phyloP scores from a whole-genome alignment of 1,140 invertebrate genomes.

The Ceratina australensis region DNA sequence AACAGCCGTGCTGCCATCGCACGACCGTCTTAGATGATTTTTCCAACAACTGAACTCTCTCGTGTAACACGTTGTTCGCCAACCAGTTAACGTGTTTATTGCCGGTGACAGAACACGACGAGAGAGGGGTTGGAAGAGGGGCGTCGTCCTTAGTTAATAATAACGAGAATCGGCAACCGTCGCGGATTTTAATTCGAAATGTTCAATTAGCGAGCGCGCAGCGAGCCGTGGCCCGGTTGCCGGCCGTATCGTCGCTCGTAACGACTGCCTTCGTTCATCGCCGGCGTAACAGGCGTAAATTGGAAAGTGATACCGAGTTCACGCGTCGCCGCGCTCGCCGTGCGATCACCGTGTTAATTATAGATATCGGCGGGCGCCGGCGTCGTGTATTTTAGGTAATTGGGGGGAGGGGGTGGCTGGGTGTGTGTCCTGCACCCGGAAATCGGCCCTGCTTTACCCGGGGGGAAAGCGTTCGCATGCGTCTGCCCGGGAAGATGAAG shows the following conservation, averaged over 20 bases:
- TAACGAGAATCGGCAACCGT: conserved; percentile 45
- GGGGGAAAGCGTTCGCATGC: background rate
- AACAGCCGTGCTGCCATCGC: no score
- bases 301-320: conserved; percentile 63
- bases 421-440: conserved; percentile 2
- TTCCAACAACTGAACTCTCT: no score
- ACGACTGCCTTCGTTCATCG: conserved; percentile 59
- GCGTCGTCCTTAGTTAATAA: conserved; percentile 34
- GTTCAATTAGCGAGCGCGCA: conserved; percentile 58
- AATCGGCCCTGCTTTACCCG: conserved; percentile 27
- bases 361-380: conserved; percentile 56
- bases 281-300: conserved; percentile 53
- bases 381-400: conserved; percentile 61
- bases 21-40: no score
- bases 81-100: no score
- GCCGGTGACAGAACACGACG: no score
- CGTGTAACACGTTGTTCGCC: no score
- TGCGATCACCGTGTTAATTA: conserved; percentile 61
- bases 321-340: conserved; percentile 52
- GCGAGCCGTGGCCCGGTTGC: conserved; percentile 49
- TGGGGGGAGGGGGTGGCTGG: no score
- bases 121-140: background rate
- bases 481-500: background rate
- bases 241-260: conserved; percentile 55
- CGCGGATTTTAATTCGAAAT: conserved; percentile 59